phyloP scores from a whole-genome alignment of 2,888 invertebrate genomes.

The Troglohyphantes excavatus region DNA sequence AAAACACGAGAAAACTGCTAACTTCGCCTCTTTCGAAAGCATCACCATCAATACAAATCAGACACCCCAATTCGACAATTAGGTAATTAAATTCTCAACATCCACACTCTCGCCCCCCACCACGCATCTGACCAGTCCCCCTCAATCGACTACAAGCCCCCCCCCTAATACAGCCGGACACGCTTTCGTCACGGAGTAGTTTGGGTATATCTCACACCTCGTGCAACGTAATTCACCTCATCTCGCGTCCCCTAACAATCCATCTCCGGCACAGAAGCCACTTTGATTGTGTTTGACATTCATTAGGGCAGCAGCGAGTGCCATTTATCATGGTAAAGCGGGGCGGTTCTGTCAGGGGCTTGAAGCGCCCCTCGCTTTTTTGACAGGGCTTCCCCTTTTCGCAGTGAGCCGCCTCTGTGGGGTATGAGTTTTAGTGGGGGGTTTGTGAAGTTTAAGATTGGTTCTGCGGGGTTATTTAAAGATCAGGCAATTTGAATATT shows the following conservation, averaged over 20 bases:
- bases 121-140: neutral
- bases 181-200: slow-evolving; percentile 16
- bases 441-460: slow-evolving; percentile 12
- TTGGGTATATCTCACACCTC: neutral
- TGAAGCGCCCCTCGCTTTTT: slow-evolving; percentile 4
- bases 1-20: too few relatives aligned
- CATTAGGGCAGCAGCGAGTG: slow-evolving; percentile 59
- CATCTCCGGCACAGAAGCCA: slow-evolving; percentile 68
- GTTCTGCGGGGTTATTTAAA: too few relatives aligned
- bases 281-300: slow-evolving; percentile 74
- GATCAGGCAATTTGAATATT: too few relatives aligned
- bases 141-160: neutral
- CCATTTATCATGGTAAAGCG: slow-evolving; percentile 73
- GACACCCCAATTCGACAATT: neutral
- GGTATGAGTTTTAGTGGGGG: neutral
- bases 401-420: neutral
- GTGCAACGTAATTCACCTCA: slow-evolving; percentile 41
- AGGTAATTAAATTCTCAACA: neutral
- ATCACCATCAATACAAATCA: too few relatives aligned
- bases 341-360: slow-evolving; percentile 35
- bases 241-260: slow-evolving; percentile 46
- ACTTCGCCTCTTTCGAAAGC: too few relatives aligned
- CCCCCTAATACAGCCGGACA: slow-evolving; percentile 38
- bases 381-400: neutral
- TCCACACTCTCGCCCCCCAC: neutral